Evolutionary conservation across 2,113 vertebrate species (phyloP).

Genomic region (Bucco capensis): DNA sequence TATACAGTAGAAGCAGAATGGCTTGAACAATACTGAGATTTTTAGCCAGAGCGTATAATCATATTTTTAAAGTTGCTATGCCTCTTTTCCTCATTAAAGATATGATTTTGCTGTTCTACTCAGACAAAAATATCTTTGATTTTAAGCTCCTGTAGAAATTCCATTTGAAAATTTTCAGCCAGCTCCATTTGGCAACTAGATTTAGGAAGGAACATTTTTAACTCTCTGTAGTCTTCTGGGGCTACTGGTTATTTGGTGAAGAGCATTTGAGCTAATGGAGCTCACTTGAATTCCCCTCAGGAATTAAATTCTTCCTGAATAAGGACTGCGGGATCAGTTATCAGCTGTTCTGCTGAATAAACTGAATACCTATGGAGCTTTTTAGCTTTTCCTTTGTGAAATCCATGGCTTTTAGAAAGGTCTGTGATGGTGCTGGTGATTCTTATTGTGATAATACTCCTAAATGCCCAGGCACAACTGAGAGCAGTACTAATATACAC

Average conservation of each 20-base stretch:
- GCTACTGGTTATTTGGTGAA: slow-evolving; percentile 53
- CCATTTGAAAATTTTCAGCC: slow-evolving; percentile 40
- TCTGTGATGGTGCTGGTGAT: slow-evolving; percentile 31
- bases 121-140: slow-evolving; percentile 22
- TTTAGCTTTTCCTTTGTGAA: slow-evolving; percentile 51
- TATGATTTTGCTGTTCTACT: slow-evolving; percentile 1
- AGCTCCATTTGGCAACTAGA: slow-evolving; percentile 1
- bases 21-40: background rate
- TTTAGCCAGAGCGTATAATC: background rate
- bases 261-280: slow-evolving; percentile 54
- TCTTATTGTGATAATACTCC: slow-evolving; percentile 46
- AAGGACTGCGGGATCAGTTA: slow-evolving; percentile 1
- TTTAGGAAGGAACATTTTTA: slow-evolving; percentile 25
- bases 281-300: slow-evolving; percentile 40
- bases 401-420: slow-evolving; percentile 19
- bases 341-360: slow-evolving; percentile 52
- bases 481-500: slow-evolving; percentile 12
- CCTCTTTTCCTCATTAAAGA: background rate
- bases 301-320: slow-evolving; percentile 31
- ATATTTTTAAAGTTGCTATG: background rate
- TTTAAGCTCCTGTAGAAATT: slow-evolving; percentile 25
- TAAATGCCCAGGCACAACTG: slow-evolving; percentile 11
- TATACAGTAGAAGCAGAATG: background rate
- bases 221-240: slow-evolving; percentile 13
- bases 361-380: slow-evolving; percentile 30